These are phyloP conservation scores for Zosterops japonicus DNA, from an alignment of 2,113 vertebrate genomes.

Conservation along the genomic window DNA sequence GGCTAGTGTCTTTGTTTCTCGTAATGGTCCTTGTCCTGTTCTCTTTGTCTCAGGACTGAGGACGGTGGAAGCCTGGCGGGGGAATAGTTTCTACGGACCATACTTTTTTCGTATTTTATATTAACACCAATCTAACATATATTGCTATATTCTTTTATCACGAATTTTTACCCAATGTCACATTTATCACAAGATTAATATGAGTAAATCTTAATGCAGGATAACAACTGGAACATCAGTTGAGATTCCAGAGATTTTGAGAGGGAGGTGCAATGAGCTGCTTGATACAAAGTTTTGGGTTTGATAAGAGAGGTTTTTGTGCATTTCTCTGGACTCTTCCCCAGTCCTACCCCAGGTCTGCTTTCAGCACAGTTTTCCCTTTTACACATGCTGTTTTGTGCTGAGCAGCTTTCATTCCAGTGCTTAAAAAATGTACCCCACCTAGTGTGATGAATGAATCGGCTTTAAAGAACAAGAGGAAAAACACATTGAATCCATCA, in stretches of 20 bases:
- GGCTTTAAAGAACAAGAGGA: not conserved
- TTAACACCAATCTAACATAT: too few relatives aligned
- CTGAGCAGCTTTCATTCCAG: constrained; percentile 1
- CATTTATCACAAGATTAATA: not conserved
- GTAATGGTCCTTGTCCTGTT: too few relatives aligned
- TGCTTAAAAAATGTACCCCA: constrained; percentile 22
- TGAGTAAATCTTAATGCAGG: not conserved
- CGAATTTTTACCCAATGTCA: too few relatives aligned
- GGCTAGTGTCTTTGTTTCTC: too few relatives aligned
- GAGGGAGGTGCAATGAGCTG: not conserved
- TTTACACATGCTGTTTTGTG: not conserved
- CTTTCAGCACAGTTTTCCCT: not conserved
- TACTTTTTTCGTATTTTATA: too few relatives aligned
- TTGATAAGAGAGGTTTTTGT: not conserved
- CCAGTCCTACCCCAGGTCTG: not conserved
- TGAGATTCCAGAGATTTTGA: not conserved
- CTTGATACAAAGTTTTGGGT: not conserved
- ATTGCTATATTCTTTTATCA: too few relatives aligned
- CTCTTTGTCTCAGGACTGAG: too few relatives aligned
- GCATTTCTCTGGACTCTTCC: not conserved
- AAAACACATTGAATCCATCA: constrained; percentile 39
- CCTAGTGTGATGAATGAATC: constrained; percentile 9
- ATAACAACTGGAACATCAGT: not conserved
- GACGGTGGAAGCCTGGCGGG: too few relatives aligned
- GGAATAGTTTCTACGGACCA: too few relatives aligned